Base-by-base conservation (phyloP, 2,797 vertebrate species). In the Caiman crocodilus region DNA sequence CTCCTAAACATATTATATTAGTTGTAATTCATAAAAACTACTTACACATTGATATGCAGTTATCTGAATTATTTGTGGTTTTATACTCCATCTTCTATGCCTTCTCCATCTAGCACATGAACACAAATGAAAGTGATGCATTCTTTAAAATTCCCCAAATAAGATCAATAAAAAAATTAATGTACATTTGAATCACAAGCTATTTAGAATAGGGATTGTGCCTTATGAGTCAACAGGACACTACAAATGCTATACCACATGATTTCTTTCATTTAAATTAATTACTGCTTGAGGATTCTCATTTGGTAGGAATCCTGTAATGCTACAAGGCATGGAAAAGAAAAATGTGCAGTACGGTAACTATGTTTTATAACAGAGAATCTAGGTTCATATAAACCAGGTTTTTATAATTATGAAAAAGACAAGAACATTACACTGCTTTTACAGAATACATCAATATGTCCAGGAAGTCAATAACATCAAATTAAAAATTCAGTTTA, bases 221-320 rank as follows among this genome's bases (percentile, higher is more conserved):
- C 25, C 69, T 71, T 21, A 69, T 12, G 21, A 2, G 18, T 9
- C 13, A 35, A 25, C 15, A 71, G 14, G 32, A 96, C 79, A 90
- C 82, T 73, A 92, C 81, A 94, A 79, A 87, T 95, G 96, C 95
- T 90, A 83, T 90, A 95, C 83, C 91, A 94, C 95, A 97, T 96
- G 92, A 91, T 97, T 95, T 91, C 83, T 64, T 83, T 83, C 94
- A 96, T 97, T 94, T 96, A 96, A 96, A 96, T 86, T 69, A 96
- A 96, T 93, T 89, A 85, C 91, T 74, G 14, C 79, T 95, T 71
- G 79, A 85, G 84, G 93, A 95, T 89, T 92, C 94, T 95, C 92
- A 94, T 92, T 92, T 95, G 79, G 50, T 88, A 87, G 90, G 90
- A 91, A 95, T 91, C 75, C 88, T 2, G 59, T 13, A 25, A 74